A percentile compares a stretch with the other conserved stretches of the same genome.
phyloP scores from a whole-genome alignment of 1,140 invertebrate species.

The Drosophila orosa region DNA sequence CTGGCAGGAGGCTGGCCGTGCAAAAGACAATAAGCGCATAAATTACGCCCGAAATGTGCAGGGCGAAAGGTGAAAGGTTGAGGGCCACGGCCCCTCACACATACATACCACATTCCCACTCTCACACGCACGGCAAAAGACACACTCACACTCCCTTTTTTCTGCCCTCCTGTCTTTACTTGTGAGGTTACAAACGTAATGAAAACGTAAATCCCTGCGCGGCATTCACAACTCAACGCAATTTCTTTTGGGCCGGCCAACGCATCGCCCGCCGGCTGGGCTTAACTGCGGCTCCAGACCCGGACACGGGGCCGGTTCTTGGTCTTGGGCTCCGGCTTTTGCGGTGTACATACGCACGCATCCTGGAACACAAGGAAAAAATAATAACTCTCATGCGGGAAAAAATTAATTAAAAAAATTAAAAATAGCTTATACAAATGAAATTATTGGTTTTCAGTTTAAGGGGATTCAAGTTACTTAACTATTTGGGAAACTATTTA shows the following conservation, averaged over 20 bases:
- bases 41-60: constrained; percentile 73
- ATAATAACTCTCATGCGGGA: too few relatives aligned
- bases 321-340: constrained; percentile 29
- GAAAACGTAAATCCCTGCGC: constrained; percentile 80
- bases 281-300: constrained; percentile 50
- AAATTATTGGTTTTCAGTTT: background rate
- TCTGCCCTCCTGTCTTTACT: constrained; percentile 25
- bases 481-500: background rate
- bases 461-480: background rate
- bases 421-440: background rate
- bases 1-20: constrained; percentile 26
- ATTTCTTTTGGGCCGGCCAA: constrained; percentile 60
- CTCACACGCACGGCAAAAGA: constrained; percentile 19
- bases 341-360: constrained; percentile 36
- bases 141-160: constrained; percentile 19
- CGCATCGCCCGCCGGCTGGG: constrained; percentile 43
- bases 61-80: constrained; percentile 36
- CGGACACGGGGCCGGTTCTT: constrained; percentile 11
- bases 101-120: constrained; percentile 19
- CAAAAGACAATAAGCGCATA: constrained; percentile 78
- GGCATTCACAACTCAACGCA: constrained; percentile 81
- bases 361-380: constrained; percentile 10
- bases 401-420: too few relatives aligned
- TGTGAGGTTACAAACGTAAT: constrained; percentile 72
- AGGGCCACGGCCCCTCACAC: constrained; percentile 8